Evolutionary conservation across 2,797 vertebrate species (phyloP).

Genomic region (Phoeniculus purpureus): DNA sequence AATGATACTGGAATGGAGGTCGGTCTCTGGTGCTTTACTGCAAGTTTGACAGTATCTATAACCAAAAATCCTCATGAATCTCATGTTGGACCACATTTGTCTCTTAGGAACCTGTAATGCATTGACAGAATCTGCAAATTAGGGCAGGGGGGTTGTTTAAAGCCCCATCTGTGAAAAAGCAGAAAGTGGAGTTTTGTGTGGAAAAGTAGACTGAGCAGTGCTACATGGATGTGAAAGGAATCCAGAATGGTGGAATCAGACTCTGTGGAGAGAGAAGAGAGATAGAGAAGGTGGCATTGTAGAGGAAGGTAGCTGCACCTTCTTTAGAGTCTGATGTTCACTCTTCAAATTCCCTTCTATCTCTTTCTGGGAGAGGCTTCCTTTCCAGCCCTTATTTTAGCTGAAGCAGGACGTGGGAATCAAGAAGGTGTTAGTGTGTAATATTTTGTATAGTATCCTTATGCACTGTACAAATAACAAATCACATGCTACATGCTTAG

Average conservation of each 20-base stretch:
- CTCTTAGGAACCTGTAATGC: not conserved
- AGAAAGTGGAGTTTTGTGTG: not conserved
- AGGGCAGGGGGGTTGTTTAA: not conserved
- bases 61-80: not conserved
- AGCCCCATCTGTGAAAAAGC: not conserved
- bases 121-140: not conserved
- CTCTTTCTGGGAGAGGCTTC: not conserved
- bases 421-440: not conserved
- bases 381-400: not conserved
- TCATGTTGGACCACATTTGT: not conserved
- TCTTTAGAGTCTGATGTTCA: not conserved
- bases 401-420: not conserved
- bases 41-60: not conserved
- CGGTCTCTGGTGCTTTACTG: not conserved
- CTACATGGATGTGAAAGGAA: not conserved
- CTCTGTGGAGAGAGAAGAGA: not conserved
- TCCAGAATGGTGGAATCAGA: accelerated
- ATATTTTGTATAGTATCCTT: not conserved
- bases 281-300: not conserved
- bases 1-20: not conserved
- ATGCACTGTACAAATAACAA: not conserved
- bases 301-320: not conserved
- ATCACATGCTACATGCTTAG: slow-evolving; percentile 23
- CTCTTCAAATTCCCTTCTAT: not conserved
- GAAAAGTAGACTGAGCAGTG: not conserved